phyloP scores from a whole-genome alignment of 1,140 invertebrate species.

The Melitaea cinxia region DNA sequence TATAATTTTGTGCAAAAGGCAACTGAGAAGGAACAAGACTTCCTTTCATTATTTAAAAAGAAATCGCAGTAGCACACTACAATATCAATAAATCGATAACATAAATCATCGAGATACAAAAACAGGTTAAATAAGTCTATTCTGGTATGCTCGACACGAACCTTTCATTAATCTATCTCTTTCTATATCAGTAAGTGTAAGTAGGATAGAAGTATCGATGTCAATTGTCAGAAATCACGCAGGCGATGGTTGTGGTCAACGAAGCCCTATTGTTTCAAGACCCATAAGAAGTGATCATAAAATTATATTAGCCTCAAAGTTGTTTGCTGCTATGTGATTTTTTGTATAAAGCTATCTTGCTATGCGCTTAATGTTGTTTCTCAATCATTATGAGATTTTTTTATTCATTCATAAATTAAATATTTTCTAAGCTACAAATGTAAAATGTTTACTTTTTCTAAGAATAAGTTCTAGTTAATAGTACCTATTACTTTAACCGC shows the following conservation, averaged over 20 bases:
- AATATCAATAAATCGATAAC: conserved; percentile 26
- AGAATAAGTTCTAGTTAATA: too few relatives aligned
- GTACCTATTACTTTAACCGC: too few relatives aligned
- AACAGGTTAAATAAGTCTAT: conserved; percentile 39
- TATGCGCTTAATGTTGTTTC: background rate
- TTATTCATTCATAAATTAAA: too few relatives aligned
- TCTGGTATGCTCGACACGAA: conserved; percentile 42
- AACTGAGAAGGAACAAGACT: background rate
- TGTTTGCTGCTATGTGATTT: background rate
- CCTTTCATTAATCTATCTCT: conserved; percentile 30
- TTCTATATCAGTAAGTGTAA: conserved; percentile 18
- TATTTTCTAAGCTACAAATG: too few relatives aligned
- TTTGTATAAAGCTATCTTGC: background rate
- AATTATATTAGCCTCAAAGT: conserved; percentile 35
- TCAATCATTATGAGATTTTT: background rate
- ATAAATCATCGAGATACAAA: conserved; percentile 27
- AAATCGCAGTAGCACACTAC: conserved; percentile 2
- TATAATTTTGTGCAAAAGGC: background rate
- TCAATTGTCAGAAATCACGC: conserved; percentile 26
- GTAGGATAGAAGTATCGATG: conserved; percentile 25
- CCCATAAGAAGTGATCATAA: conserved; percentile 34
- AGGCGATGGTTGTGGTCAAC: conserved; percentile 49
- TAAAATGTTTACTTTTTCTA: too few relatives aligned
- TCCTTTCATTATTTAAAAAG: background rate
- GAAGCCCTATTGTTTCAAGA: conserved; percentile 55